Evolutionary conservation across 2,797 vertebrate genomes (phyloP).

Genomic region (Cyprinodon diabolis): DNA sequence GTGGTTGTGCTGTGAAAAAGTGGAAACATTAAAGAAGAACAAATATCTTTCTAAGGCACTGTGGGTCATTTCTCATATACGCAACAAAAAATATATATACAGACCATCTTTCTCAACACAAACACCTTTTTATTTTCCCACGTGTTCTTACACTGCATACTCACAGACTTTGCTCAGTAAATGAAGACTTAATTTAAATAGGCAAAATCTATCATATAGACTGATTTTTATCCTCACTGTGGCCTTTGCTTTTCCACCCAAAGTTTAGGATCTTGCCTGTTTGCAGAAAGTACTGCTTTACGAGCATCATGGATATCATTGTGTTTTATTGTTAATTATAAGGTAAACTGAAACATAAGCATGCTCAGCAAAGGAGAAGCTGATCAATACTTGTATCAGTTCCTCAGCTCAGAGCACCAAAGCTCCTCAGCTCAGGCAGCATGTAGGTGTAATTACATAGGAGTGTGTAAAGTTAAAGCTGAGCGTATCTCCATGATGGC

Average conservation of each 20-base stretch:
- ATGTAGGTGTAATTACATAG: slow-evolving; percentile 9
- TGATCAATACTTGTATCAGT: slow-evolving; percentile 7
- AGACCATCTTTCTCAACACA: not conserved
- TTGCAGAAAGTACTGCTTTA: not conserved
- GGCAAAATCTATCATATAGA: not conserved
- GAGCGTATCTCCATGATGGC: slow-evolving; percentile 17
- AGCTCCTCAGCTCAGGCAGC: not conserved
- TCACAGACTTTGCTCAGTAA: not conserved
- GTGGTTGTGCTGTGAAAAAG: not conserved
- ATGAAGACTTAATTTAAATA: not conserved
- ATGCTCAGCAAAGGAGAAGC: not conserved
- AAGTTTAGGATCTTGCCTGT: not conserved
- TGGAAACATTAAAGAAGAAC: not conserved
- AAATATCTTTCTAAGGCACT: not conserved
- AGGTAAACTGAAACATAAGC: slow-evolving; percentile 4
- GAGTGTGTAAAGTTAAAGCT: slow-evolving; percentile 16
- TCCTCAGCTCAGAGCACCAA: slow-evolving; percentile 7
- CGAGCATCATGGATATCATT: not conserved
- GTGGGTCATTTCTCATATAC: not conserved
- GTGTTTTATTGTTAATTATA: slow-evolving; percentile 9
- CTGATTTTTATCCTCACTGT: too few relatives aligned
- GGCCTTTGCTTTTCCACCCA: not conserved
- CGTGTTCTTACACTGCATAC: not conserved
- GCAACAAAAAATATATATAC: not conserved
- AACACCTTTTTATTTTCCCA: not conserved